Base-by-base conservation (phyloP, 1,140 invertebrate genomes). In the Drosophila jambulina region DNA sequence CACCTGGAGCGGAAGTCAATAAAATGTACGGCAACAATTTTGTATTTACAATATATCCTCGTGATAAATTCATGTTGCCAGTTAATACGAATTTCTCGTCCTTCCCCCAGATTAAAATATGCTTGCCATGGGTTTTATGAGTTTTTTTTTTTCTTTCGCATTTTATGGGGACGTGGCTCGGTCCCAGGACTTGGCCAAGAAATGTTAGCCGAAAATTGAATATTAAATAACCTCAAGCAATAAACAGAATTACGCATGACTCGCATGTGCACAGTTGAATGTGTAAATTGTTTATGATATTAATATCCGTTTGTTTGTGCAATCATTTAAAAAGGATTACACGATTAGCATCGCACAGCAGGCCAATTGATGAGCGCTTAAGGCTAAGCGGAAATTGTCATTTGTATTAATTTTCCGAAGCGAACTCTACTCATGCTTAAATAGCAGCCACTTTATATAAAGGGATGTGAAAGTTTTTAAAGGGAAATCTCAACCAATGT, bases 251-350 rank as follows among this genome's bases (percentile, higher is more conserved):
- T 63, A 60, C 45, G 62, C 45, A 60, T 27, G 36, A 48, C 27
- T 15, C 23, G 32, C 43, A 36, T 40, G 13, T 58, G 53, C 10
- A 40, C 42, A 77, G 25, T 40, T 67, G 36, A 45, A 53, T 48
- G 75, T 76, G 65, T 72, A 68, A 84, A 84, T 84, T 85, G 82
- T 81, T 81, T 64, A 77, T 84, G 67, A 84, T 71, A 85, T 85
- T 84, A 84, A 85, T 84, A 84, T 84, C 82, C 82, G 82, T 48
- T 84, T 78, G 78, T 70, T 70, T 80, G 78, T 63, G 82, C 59
- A 72, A 74, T 74, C 71, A 74, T 85, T 80, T 77, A 74, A 68
- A 84, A 72, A 60, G 82, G 82, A 84, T 84, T 84, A 83, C 46
- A 70, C 42, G 82, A 85, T 84, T 80, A 78, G 59, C 48, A 71